These are phyloP conservation scores for Idaea dimidiata DNA, from an alignment of 2,888 invertebrate genomes.

Conservation along the genomic window DNA sequence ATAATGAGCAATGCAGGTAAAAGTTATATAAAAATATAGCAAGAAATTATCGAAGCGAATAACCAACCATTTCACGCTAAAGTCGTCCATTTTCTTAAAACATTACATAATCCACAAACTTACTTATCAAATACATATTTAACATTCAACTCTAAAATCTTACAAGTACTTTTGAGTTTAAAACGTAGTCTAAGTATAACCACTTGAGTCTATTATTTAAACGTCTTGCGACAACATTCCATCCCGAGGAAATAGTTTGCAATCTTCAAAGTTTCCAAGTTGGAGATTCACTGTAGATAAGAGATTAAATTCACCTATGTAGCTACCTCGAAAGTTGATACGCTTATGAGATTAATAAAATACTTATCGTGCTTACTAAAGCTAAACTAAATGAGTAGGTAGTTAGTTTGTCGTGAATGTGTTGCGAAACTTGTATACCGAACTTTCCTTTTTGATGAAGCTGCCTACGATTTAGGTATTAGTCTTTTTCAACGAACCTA, in stretches of 20 bases:
- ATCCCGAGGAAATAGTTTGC: slow-evolving; percentile 53
- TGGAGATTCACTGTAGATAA: slow-evolving; percentile 47
- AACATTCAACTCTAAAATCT: slow-evolving; percentile 11
- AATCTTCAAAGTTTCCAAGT: slow-evolving; percentile 47
- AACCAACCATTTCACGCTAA: too few relatives aligned
- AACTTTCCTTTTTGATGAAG: too few relatives aligned
- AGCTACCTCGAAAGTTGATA: slow-evolving; percentile 21
- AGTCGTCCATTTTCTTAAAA: too few relatives aligned
- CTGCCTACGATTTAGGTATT: too few relatives aligned
- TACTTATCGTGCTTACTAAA: slow-evolving; percentile 10
- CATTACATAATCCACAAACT: too few relatives aligned
- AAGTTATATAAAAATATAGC: too few relatives aligned
- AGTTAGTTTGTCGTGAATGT: slow-evolving; percentile 12
- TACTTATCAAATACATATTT: background rate
- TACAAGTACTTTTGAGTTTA: slow-evolving; percentile 16
- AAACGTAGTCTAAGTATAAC: slow-evolving; percentile 23
- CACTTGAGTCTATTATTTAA: slow-evolving; percentile 34
- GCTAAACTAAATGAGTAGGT: slow-evolving; percentile 9
- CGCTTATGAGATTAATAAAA: slow-evolving; percentile 19
- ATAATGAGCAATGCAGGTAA: too few relatives aligned
- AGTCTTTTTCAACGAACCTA: too few relatives aligned
- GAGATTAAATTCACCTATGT: slow-evolving; percentile 52
- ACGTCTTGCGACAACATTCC: slow-evolving; percentile 52
- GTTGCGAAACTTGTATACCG: background rate
- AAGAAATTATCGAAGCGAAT: too few relatives aligned